Base-by-base conservation (phyloP, 2,888 invertebrate genomes). In the Coenonympha arcania region DNA sequence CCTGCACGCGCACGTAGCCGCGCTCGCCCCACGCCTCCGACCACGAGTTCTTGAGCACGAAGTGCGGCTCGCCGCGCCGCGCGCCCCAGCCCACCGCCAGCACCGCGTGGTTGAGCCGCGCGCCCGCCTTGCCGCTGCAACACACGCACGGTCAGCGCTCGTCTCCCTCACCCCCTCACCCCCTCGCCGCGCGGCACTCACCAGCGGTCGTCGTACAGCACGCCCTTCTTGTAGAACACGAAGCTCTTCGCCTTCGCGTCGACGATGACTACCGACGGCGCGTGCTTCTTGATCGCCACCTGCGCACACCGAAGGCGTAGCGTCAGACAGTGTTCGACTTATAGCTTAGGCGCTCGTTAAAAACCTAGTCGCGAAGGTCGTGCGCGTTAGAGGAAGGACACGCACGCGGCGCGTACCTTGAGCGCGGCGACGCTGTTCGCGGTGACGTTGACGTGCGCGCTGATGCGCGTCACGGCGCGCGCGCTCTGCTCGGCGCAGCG, bases 1-100 rank as follows among this genome's bases (percentile, higher is more conserved):
- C 80, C 56, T 74, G 74, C 59, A 81, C 55, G 37, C 71, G 71
- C 50, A 72, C 58, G 70, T 71, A 83, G 6, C 83, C 84, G 18
- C 48, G 68, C 26, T 78, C 76, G 39, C 78, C 81, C 81, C 80
- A 81, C 52, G 50, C 58, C 16, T 60, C 57, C 3, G 72, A 67
- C 79, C 79, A 83, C 45, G 80, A 79, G 71, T 84, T 83, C 73
- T 84, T 83, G 55, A 82, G 52, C 41, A 75, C 72, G 66, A 82
- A 72, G 71, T 77, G 71, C 9, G 76, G 65, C 56, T 71, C 71
- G 1, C 68, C 69, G 30, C 65, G 58, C 43, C 59, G 58, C 60
- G 62, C 60, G 43, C 73, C 77, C 80, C 80, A 84, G 0, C 83
- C 83, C 52, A 83, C 82, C 6, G 79, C 81, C 57, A 79, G 52